Base-by-base conservation (phyloP, 2,888 invertebrate species). In the Lithosia quadra region DNA sequence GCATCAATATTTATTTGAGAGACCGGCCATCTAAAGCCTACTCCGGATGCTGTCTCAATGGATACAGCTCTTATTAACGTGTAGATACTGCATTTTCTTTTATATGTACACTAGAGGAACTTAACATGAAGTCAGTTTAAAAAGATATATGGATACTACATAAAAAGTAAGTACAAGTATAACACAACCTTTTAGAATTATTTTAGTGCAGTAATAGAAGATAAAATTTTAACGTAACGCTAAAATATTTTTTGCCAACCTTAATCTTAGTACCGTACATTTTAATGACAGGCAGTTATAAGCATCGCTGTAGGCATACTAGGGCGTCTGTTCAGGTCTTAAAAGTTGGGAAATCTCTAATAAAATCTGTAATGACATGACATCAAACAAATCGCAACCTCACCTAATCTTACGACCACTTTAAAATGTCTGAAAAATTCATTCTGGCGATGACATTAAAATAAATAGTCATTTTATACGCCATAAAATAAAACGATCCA, bases 331-430 rank as follows among this genome's bases (percentile, higher is more conserved):
- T 74, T 71, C 60, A 66, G 66, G 76, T 71, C 79, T 77, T 77
- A 76, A 79, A 77, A 76, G 71, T 76, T 72, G 67, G 69, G 64
- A 73, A 79, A 80, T 79, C 81, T 74, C 58, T 84, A 81, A 85
- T 86, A 84, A 86, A 85, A 84, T 81, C 72, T 78, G 75, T 81
- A 85, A 86, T 81, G 83, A 74, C 76, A 67, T 78, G 77, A 77
- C 82, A 85, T 84, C 79, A 84, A 82, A 84, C 81, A 85, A 85
- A 85, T 85, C 80, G 77, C 76, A 68, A 78, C 76, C 74, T 79
- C 76, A 79, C 77, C 81, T 84, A 83, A 83, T 85, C 84, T 85
- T 83, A 85, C 71, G 79, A 78, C 77, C 77, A 68, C 73, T 80
- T 79, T 78, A 76, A 74, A 75, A 69, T 68, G 76, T 76, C 78